Base-by-base conservation (phyloP, 2,797 vertebrate species). In the Pelobates cultripes region DNA sequence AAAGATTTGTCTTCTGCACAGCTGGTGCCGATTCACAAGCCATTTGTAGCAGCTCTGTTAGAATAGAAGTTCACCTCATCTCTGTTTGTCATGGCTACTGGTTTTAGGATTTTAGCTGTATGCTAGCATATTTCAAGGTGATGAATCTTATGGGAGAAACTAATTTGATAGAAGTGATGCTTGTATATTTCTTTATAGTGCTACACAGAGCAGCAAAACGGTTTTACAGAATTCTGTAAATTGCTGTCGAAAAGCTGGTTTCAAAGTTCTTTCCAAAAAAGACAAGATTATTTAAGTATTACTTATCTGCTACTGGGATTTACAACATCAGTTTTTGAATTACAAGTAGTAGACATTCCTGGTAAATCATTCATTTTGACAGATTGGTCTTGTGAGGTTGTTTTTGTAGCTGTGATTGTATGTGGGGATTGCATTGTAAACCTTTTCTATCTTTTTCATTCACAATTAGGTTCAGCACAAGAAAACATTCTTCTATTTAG, bases 401-500 rank as follows among this genome's bases (percentile, higher is more conserved):
- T 51, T 51, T 3, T 51, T 10, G 47, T 6, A 10, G 5, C 47
- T 10, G 5, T 51, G 47, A 51, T 5, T 57, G 55, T 12, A 14
- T 57, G 47, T 57, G 13, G 4, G 4, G 9, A 14, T 15, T 57
- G 55, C 9, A 12, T 4, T 15, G 28, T 14, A 64, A 64, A 10
- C 17, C 17, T 17, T 64, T 40, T 7, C 40, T 60, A 41, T 42
- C 4, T 43, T n/a, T n/a, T n/a, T 55, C 6, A 74, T 64, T 28
- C 77, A 42, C 8, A 9, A 12, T 15, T 88, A 99, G 98, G 97
- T 97, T 17, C 72, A 90, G 81, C 98, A 99, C 91, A 99, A 98
- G 90, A 99, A 99, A 91, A 99, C 98, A 0, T 99, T 99, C 90
- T 99, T 94, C 88, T 99, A 99, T 86, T 88, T 99, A 87, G 98